Evolutionary conservation across 1,140 invertebrate species (phyloP).

Genomic region (Bombus soroeensis): DNA sequence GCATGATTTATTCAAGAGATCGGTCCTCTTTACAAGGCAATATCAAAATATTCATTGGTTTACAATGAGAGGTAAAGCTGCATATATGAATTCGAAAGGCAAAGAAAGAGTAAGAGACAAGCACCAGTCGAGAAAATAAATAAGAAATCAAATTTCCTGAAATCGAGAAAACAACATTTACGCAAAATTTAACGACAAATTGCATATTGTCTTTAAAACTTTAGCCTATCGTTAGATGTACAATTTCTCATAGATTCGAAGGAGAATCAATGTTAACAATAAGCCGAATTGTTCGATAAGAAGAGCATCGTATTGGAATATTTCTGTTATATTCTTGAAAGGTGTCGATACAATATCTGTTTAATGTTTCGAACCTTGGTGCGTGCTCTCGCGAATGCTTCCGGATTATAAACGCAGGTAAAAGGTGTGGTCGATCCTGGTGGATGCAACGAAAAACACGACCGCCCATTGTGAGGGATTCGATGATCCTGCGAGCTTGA

Average conservation of each 20-base stretch:
- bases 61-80: neutral
- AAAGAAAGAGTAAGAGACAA: neutral
- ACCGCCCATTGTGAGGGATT: slow-evolving; percentile 63
- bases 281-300: slow-evolving; percentile 7
- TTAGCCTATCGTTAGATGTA: too few species aligned
- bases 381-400: slow-evolving; percentile 70
- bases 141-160: neutral
- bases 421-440: slow-evolving; percentile 60
- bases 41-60: slow-evolving; percentile 24
- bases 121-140: too few species aligned
- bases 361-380: slow-evolving; percentile 43
- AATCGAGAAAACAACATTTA: neutral
- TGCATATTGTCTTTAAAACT: neutral
- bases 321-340: neutral
- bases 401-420: slow-evolving; percentile 70
- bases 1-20: slow-evolving; percentile 60
- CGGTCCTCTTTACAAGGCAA: neutral
- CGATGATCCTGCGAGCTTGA: slow-evolving; percentile 47
- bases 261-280: slow-evolving; percentile 55
- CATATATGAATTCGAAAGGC: neutral
- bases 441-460: slow-evolving; percentile 67
- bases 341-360: slow-evolving; percentile 49
- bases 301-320: slow-evolving; percentile 12
- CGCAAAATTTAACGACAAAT: neutral
- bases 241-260: neutral